Percentiles rank a stretch among this genome's conserved stretches.
Conservation (phyloP, 53 echinoderm and acorn worm species). For the Mesocentrotus franciscanus region DNA sequence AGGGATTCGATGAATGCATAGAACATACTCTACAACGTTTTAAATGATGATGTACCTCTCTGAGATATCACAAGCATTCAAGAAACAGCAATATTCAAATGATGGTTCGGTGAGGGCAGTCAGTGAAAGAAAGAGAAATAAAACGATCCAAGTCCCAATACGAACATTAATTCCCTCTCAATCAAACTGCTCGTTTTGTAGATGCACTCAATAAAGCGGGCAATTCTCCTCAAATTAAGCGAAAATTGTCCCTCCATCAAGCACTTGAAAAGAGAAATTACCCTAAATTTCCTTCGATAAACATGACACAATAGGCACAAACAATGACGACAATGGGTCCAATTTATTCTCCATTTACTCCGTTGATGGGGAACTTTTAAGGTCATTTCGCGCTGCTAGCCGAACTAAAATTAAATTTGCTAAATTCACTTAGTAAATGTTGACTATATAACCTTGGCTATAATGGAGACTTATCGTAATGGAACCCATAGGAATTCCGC, state of each 20-base stretch:
- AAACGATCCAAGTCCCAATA: neutral
- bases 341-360: conserved; percentile 32
- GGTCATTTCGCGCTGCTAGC: conserved; percentile 35
- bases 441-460: conserved; percentile 18
- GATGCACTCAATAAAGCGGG: neutral
- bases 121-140: neutral
- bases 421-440: conserved; percentile 54
- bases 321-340: conserved; percentile 50
- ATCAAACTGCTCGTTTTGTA: conserved; percentile 16
- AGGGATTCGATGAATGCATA: neutral
- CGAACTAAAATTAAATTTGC: conserved; percentile 38
- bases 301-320: conserved; percentile 27
- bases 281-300: conserved; percentile 54
- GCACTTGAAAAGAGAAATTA: conserved; percentile 46
- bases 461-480: neutral
- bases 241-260: conserved; percentile 15
- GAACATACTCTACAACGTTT: neutral
- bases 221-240: conserved; percentile 49
- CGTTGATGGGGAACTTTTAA: conserved; percentile 31
- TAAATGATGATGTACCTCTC: neutral
- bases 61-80: neutral
- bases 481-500: conserved; percentile 21
- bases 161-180: neutral
- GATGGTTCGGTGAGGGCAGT: neutral
- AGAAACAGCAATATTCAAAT: neutral